Percentiles rank a stretch among this genome's conserved stretches.
These are phyloP conservation scores for Egretta garzetta DNA, from an alignment of 2,113 vertebrate species.

Conservation along the genomic window DNA sequence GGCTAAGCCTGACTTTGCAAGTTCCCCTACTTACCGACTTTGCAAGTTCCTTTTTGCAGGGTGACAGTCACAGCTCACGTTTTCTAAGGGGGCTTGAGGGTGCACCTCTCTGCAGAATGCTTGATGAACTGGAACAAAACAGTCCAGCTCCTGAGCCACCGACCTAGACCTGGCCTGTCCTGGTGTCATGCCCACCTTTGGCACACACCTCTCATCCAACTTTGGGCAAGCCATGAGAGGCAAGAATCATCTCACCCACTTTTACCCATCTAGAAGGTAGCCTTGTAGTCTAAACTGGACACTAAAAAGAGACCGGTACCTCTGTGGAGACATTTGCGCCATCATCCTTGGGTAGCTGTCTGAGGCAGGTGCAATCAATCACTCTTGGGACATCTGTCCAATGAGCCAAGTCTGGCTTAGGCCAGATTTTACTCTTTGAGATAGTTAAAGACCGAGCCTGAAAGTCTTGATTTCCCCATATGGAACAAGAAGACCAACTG, in stretches of 20 bases:
- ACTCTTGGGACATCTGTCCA: not conserved
- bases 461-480: not conserved
- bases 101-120: not conserved
- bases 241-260: not conserved
- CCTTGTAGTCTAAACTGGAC: not conserved
- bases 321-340: not conserved
- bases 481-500: not conserved
- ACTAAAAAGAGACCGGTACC: not conserved
- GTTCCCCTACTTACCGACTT: not conserved
- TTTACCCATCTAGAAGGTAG: not conserved
- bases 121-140: not conserved
- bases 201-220: not conserved
- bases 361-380: accelerated
- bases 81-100: not conserved
- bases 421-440: not conserved
- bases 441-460: not conserved
- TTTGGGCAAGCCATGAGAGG: not conserved
- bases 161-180: not conserved
- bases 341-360: not conserved
- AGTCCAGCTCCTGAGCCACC: not conserved
- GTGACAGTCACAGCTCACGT: accelerated
- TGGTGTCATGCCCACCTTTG: not conserved
- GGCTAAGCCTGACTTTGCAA: not conserved
- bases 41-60: not conserved
- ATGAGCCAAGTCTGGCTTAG: not conserved